Conservation (phyloP, 1,140 invertebrate species). For the Drosophila ohnishii region DNA sequence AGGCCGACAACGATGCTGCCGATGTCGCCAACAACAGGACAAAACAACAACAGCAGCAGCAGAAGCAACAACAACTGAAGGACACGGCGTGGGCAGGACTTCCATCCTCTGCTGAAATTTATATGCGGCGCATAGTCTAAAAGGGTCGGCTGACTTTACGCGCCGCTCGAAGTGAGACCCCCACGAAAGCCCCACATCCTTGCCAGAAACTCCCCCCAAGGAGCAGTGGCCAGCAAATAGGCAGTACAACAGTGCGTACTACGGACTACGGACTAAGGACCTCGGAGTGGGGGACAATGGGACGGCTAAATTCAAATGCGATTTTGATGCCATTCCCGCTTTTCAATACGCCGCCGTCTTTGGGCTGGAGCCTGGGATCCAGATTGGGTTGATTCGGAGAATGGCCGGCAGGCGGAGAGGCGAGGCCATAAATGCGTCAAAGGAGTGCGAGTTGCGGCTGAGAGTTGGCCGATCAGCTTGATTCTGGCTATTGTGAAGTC, state of each 20-base stretch:
- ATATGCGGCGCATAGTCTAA: conserved; percentile 79
- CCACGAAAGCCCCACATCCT: conserved; percentile 1
- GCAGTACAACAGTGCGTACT: conserved; percentile 15
- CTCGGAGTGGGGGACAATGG: conserved; percentile 29
- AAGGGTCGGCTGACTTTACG: conserved; percentile 78
- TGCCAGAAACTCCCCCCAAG: conserved; percentile 37
- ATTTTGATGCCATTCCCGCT: conserved; percentile 78
- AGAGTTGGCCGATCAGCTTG: conserved; percentile 4
- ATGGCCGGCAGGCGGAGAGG: not conserved
- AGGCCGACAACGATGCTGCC: conserved; percentile 74
- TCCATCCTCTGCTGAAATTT: conserved; percentile 57
- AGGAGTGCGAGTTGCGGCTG: conserved; percentile 28
- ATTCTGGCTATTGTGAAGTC: not conserved
- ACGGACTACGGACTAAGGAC: not conserved
- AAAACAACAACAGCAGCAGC: conserved; percentile 44
- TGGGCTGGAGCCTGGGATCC: conserved; percentile 36
- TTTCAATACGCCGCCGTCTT: conserved; percentile 70
- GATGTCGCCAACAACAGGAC: conserved; percentile 64
- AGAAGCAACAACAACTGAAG: conserved; percentile 30
- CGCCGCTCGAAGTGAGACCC: conserved; percentile 45
- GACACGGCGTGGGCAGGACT: conserved; percentile 51
- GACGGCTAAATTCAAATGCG: conserved; percentile 79
- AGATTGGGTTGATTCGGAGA: conserved; percentile 16
- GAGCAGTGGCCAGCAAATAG: conserved; percentile 40
- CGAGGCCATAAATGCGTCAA: conserved; percentile 47